Conservation (phyloP, 2,888 invertebrate genomes). For the Homarus gammarus region DNA sequence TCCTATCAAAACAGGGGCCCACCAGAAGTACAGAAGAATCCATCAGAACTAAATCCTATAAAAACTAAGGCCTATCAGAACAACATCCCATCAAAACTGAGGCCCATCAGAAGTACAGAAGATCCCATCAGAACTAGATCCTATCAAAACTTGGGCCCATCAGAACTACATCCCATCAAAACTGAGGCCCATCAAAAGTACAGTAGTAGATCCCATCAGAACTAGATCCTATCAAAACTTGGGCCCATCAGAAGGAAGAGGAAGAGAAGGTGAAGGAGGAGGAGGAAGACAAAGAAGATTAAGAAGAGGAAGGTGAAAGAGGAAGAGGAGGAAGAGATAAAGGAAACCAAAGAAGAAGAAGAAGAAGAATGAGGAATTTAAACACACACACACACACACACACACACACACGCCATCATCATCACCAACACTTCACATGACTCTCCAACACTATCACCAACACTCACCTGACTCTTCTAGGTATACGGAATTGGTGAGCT, state of each 20-base stretch:
- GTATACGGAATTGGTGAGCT: constrained; percentile 54
- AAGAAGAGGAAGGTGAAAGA: no score
- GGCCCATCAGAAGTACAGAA: not conserved
- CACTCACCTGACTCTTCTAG: constrained; percentile 40
- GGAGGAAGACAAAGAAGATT: not conserved
- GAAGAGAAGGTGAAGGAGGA: constrained; percentile 8
- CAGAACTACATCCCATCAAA: not conserved
- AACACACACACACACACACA: no score
- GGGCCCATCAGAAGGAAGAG: constrained; percentile 21
- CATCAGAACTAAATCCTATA: no score
- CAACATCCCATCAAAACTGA: no score
- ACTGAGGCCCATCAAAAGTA: not conserved
- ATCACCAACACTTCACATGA: no score
- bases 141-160: not conserved
- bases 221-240: not conserved
- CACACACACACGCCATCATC: no score
- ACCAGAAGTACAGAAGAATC: no score
- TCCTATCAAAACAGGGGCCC: no score
- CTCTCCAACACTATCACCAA: no score
- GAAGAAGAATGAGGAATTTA: not conserved
- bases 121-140: not conserved
- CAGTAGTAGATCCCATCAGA: not conserved
- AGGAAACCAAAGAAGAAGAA: constrained; percentile 5
- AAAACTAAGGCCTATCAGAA: no score
- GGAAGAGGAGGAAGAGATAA: constrained; percentile 27